Evolutionary conservation across 2,888 invertebrate genomes (phyloP), one percentile per base, ranked within the genome.

Genomic region (Platypus cylindrus): DNA sequence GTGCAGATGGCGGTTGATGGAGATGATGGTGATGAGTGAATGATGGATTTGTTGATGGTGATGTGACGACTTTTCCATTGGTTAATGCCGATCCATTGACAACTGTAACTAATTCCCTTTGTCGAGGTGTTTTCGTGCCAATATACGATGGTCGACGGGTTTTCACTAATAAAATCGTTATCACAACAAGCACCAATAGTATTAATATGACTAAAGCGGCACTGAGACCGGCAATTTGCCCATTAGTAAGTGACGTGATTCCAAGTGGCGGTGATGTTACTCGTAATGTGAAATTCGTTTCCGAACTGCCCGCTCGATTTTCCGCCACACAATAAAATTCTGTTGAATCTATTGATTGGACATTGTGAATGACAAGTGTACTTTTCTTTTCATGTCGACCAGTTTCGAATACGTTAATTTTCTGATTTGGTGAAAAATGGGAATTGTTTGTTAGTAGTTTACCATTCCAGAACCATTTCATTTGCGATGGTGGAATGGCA

Each of bases 251-350:
- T 1, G 81, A 78, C 2, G 80, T 79, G 70, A 85, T 80, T 31
- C 85, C 84, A 17, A 78, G 81, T 28, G 82, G 71, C 37, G 77
- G 65, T 62, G 82, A 72, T 32, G 79, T 75, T 34, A 90, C 82
- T 54, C 82, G 80, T 24, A 90, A 67, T 22, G 89, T 89, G 54
- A 89, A 89, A 61, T 90, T 90, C 9, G 85, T 84, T 64, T 86
- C 86, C 18, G 82, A 80, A 52, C 75, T 81, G 14, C 89, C 90
- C 3, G 85, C 90, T 40, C 80, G 76, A 61, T 90, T 91, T 60
- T 87, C 86, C 5, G 89, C 89, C 2, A 86, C 79, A 60, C 90
- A 90, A 58, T 83, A 83, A 62, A 89, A 86, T 51, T 84, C 85
- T 37, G 78, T 78, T 1, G 82, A 78, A 56, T 85, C 85, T 2